Conservation (phyloP, 1,140 invertebrate species). For the Meloidogyne hapla region DNA sequence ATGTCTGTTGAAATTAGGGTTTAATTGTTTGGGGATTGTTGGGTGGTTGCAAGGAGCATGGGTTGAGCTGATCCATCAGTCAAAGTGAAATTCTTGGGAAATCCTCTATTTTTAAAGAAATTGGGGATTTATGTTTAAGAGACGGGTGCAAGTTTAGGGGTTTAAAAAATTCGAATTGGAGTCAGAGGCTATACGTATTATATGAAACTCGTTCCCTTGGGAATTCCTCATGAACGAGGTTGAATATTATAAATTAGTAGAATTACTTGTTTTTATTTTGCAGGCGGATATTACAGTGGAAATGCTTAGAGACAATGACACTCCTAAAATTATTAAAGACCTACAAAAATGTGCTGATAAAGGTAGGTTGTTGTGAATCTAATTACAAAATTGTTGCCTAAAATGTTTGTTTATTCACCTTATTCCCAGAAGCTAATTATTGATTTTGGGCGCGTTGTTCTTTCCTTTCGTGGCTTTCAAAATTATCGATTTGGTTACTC, state of each 20-base stretch:
- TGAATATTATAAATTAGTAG: background rate
- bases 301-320: constrained; percentile 16
- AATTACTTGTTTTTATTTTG: background rate
- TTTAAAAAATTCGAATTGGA: background rate
- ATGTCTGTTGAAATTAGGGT: background rate
- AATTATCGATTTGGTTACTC: background rate
- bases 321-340: constrained; percentile 12
- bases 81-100: too few relatives aligned
- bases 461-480: background rate
- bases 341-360: constrained; percentile 14
- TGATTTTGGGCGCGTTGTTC: background rate
- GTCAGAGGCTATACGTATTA: background rate
- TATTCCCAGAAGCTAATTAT: background rate
- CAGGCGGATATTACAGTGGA: constrained; percentile 21
- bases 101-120: too few relatives aligned
- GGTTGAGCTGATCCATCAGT: too few relatives aligned
- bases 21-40: too few relatives aligned
- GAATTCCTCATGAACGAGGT: background rate
- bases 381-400: background rate
- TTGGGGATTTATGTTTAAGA: too few relatives aligned
- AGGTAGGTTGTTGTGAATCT: constrained; percentile 1
- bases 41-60: too few relatives aligned
- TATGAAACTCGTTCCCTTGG: background rate
- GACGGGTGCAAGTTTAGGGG: too few relatives aligned
- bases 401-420: background rate